Evolutionary conservation across 2,888 invertebrate genomes (phyloP).

Genomic region (Sthenelais limicola): DNA sequence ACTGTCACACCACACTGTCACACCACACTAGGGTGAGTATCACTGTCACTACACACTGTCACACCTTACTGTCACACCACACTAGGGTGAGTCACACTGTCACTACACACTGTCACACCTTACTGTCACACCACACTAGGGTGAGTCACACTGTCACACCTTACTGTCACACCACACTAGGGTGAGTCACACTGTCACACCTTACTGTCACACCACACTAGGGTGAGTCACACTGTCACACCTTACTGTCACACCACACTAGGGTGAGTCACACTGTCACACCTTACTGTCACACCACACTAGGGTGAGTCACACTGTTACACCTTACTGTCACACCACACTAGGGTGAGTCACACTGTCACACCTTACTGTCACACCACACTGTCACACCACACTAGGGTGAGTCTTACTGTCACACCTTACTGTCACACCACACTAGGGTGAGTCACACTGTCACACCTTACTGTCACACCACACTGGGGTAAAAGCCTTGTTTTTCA

Average conservation of each 20-base stretch:
- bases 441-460: not conserved
- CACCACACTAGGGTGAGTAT: constrained; percentile 38
- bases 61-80: constrained; percentile 52
- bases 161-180: not conserved
- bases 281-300: no score
- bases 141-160: constrained; percentile 37
- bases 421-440: not conserved
- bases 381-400: constrained; percentile 35
- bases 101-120: not conserved
- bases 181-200: not conserved
- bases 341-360: no score
- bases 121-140: constrained; percentile 30
- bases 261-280: no score
- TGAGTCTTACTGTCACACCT: constrained; percentile 52
- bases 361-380: no score
- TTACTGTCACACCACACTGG: not conserved
- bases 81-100: not conserved
- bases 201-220: no score
- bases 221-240: no score
- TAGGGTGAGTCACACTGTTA: no score
- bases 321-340: no score
- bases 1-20: not conserved
- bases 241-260: no score
- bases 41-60: no score
- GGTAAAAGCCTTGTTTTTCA: constrained; percentile 38